Conservation (phyloP, 1,140 invertebrate species). For the Pogonus chalceus region DNA sequence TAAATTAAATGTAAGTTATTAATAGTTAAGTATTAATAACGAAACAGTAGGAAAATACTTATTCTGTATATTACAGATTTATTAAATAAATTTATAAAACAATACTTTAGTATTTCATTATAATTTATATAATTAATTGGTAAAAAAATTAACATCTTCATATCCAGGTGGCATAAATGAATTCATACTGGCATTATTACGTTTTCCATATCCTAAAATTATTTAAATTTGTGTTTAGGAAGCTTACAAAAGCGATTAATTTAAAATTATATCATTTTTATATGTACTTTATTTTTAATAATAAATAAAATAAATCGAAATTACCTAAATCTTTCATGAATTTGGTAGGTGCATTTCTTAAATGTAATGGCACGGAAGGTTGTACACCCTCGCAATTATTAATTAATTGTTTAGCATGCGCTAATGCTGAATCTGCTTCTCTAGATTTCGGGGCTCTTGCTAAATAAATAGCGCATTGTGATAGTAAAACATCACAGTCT, state of each 20-base stretch:
- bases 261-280: constrained; percentile 7
- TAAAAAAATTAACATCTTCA: constrained; percentile 53
- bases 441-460: constrained; percentile 66
- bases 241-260: not conserved
- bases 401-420: constrained; percentile 48
- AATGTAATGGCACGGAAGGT: constrained; percentile 61
- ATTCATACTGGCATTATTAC: constrained; percentile 36
- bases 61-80: constrained; percentile 26
- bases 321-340: constrained; percentile 66
- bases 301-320: constrained; percentile 12
- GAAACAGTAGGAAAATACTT: constrained; percentile 13
- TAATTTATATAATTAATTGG: not conserved
- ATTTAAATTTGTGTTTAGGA: constrained; percentile 8
- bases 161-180: constrained; percentile 60
- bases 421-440: constrained; percentile 57
- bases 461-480: constrained; percentile 65
- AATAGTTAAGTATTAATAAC: constrained; percentile 4
- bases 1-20: not conserved
- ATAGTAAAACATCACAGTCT: constrained; percentile 66
- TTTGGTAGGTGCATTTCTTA: constrained; percentile 70
- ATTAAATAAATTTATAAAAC: constrained; percentile 12
- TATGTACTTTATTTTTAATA: constrained; percentile 11
- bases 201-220: constrained; percentile 51
- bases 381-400: constrained; percentile 52
- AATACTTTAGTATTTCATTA: not conserved